phyloP scores from a whole-genome alignment of 2,888 invertebrate species.

The Pterobdella sp. region DNA sequence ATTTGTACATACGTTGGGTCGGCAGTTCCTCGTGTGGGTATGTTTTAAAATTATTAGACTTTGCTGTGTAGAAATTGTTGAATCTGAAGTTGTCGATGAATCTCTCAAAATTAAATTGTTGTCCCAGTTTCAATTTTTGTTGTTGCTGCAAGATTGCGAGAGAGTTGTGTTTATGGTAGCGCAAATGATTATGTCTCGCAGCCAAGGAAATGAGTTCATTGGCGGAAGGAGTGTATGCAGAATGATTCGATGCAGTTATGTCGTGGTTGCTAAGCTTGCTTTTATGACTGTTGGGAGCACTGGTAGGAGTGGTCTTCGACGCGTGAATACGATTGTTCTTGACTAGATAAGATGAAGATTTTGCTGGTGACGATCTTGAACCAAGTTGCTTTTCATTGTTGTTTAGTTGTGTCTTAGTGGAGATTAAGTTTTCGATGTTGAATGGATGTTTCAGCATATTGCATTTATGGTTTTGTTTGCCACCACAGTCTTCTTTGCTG shows the following conservation, averaged over 20 bases:
- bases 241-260: background rate
- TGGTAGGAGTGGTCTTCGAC: background rate
- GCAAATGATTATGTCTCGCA: conserved; percentile 3
- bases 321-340: background rate
- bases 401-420: background rate
- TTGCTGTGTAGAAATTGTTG: background rate
- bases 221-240: conserved; percentile 1
- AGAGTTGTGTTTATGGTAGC: background rate
- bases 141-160: background rate
- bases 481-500: background rate
- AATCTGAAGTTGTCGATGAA: conserved; percentile 7
- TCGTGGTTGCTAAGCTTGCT: background rate
- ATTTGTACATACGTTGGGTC: too few species aligned
- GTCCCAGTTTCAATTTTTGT: background rate
- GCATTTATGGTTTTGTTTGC: background rate
- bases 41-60: background rate
- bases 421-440: background rate
- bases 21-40: background rate
- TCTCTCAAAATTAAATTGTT: conserved; percentile 4
- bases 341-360: too few species aligned
- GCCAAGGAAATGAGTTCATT: conserved; percentile 10
- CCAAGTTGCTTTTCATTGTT: background rate
- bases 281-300: background rate
- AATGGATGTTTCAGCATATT: background rate
- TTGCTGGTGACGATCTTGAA: background rate